Conservation (phyloP, 2,888 invertebrate genomes). For the Lottia gigantea region DNA sequence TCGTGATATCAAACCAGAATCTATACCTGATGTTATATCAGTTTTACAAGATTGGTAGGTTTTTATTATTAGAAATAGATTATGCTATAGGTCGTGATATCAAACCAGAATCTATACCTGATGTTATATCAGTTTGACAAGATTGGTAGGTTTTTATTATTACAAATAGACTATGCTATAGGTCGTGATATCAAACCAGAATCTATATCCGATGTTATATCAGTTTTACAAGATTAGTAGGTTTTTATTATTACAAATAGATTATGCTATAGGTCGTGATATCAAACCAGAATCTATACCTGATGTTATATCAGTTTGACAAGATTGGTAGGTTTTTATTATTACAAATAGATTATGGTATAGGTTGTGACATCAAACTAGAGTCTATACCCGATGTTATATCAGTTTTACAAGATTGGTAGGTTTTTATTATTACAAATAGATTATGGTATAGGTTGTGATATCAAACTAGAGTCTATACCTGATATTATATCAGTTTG, state of each 20-base stretch:
- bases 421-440: constrained; percentile 79
- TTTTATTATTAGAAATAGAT: constrained; percentile 81
- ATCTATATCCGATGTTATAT: constrained; percentile 84
- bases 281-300: too few species aligned
- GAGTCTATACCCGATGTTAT: constrained; percentile 86
- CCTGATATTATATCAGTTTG: constrained; percentile 78
- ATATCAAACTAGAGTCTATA: constrained; percentile 87
- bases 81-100: constrained; percentile 94
- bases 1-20: constrained; percentile 87
- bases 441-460: constrained; percentile 92
- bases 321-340: too few species aligned
- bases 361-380: constrained; percentile 89
- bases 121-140: constrained; percentile 76
- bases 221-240: constrained; percentile 69
- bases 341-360: constrained; percentile 88
- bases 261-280: too few species aligned
- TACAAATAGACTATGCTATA: constrained; percentile 94
- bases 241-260: too few species aligned
- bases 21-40: constrained; percentile 83
- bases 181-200: constrained; percentile 90
- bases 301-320: too few species aligned
- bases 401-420: constrained; percentile 70
- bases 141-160: constrained; percentile 68
- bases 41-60: constrained; percentile 66
- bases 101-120: constrained; percentile 82